Base-by-base conservation (phyloP, 2,113 vertebrate genomes). In the Argyrosomus japonicus region DNA sequence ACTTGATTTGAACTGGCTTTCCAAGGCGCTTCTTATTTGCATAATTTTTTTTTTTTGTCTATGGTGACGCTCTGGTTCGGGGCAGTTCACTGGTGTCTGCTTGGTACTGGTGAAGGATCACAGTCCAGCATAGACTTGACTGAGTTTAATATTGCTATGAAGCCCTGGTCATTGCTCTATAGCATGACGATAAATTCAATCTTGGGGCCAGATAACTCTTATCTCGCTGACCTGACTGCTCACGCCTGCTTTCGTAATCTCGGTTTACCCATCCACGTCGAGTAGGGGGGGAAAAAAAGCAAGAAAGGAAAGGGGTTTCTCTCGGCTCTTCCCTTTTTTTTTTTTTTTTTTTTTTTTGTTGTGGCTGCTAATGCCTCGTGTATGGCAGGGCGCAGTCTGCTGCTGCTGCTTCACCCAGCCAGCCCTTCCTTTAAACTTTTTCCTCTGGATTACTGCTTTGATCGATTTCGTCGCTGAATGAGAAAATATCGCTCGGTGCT, bases 11-110 rank as follows among this genome's bases (percentile, higher is more conserved):
- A 89, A 95, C 90, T 93, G 92, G 95, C 95, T 95, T 96, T 97
- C 90, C 93, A 92, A 94, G 92, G 92, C 88, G 91, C 92, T 88
- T 84, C 92, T 92, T 97, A 99, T 99, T 98, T 97, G 96, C 97
- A 98, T 98, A 98, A 97, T 98, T 97, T 97, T 96, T 40, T 97
- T 97, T 96, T 96, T 96, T 96, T 97, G 97, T 97, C 96, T 96
- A 95, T 91, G 92, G 96, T 96, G 97, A 97, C 96, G 96, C 95
- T 95, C 81, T 93, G 91, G 95, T 95, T 96, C 94, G 93, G 95
- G 95, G 95, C 95, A 92, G 94, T 96, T 95, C 94, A 95, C 94
- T 93, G 91, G 92, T 92, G 88, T 92, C 92, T 94, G 92, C 94
- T 85, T 89, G 93, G 92, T 95, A 93, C 95, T 96, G 94, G 93